Evolutionary conservation across 23 tunicate species (phyloP).

Genomic region (Pegea sp.): DNA sequence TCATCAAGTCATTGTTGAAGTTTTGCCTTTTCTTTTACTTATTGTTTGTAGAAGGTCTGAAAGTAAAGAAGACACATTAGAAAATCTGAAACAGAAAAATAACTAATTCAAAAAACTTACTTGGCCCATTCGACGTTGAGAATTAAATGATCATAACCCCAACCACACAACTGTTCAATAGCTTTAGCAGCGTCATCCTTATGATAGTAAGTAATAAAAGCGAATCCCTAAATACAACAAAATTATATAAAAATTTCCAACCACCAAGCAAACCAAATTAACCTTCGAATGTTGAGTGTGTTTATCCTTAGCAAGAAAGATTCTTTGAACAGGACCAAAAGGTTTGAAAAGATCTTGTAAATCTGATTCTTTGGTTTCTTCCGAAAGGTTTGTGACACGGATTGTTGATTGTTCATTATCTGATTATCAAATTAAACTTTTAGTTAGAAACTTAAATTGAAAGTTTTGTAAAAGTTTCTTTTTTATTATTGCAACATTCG

Average conservation of each 20-base stretch:
- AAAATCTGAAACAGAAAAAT: too few species aligned
- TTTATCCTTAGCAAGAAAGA: constrained; percentile 80
- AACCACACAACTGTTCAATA: constrained; percentile 69
- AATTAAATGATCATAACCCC: constrained; percentile 87
- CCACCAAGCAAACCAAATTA: neutral
- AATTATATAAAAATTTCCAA: neutral
- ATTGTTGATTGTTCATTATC: constrained; percentile 72
- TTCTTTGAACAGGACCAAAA: constrained; percentile 87
- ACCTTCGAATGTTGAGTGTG: constrained; percentile 67
- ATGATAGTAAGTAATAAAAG: constrained; percentile 84
- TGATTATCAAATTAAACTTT: neutral
- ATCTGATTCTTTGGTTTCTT: constrained; percentile 91
- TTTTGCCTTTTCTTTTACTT: too few species aligned
- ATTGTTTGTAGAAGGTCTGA: too few species aligned
- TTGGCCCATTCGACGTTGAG: constrained; percentile 98
- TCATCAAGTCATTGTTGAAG: too few species aligned
- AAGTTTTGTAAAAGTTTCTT: neutral
- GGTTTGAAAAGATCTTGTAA: constrained; percentile 84
- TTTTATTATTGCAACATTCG: too few species aligned
- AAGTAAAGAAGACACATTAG: too few species aligned
- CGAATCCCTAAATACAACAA: constrained; percentile 34
- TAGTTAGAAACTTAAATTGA: neutral
- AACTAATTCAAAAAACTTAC: neutral
- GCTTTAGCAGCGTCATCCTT: constrained; percentile 98
- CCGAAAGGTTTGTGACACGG: constrained; percentile 91